A percentile compares a stretch with the other conserved stretches of the same genome.
Evolutionary conservation across 2,888 invertebrate species (phyloP).

Genomic region (Brenthis daphne): DNA sequence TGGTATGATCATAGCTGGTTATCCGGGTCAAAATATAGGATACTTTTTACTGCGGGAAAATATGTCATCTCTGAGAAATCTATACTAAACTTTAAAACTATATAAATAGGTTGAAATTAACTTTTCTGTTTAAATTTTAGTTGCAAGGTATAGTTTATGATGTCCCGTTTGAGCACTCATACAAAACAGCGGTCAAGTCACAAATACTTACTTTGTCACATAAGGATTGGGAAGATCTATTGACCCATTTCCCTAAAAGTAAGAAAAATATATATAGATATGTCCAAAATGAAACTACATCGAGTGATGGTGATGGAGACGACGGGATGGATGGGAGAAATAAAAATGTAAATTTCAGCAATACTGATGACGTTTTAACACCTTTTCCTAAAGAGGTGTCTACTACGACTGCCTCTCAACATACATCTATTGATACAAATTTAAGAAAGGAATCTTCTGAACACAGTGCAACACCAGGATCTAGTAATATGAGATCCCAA

Average conservation of each 20-base stretch:
- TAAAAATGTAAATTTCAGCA: neutral
- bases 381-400: neutral
- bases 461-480: too few species aligned
- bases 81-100: neutral
- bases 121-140: slow-evolving; percentile 45
- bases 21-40: too few species aligned
- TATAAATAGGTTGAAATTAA: neutral
- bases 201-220: slow-evolving; percentile 62
- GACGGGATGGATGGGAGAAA: slow-evolving; percentile 1
- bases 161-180: slow-evolving; percentile 56
- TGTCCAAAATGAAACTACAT: slow-evolving; percentile 23
- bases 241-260: slow-evolving; percentile 62
- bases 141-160: slow-evolving; percentile 59
- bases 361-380: neutral
- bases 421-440: neutral
- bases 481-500: too few species aligned
- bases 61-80: too few species aligned
- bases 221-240: slow-evolving; percentile 60
- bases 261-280: slow-evolving; percentile 51
- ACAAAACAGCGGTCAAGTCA: slow-evolving; percentile 55
- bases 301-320: slow-evolving; percentile 24
- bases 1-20: too few species aligned
- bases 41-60: too few species aligned
- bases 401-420: neutral
- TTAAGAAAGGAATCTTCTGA: too few species aligned